Conservation (phyloP, 2,113 vertebrate species). For the Neolamprologus hecqui region DNA sequence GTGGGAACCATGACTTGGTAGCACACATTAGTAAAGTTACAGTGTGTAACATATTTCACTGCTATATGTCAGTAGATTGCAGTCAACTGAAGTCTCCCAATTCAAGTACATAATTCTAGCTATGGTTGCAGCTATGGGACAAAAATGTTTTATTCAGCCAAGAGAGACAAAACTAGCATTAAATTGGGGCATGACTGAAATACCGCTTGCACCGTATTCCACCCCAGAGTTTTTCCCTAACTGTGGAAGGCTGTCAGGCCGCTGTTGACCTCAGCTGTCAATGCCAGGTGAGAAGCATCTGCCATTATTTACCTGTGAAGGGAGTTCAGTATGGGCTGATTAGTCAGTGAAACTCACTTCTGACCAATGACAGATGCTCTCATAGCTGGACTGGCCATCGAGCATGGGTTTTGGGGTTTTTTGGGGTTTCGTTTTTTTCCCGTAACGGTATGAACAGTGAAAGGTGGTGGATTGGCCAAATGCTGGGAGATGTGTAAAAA, state of each 20-base stretch:
- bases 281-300: neutral
- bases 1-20: neutral
- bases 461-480: neutral
- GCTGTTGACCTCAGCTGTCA: neutral
- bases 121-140: neutral
- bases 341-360: neutral
- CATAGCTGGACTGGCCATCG: neutral
- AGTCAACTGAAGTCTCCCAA: neutral
- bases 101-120: neutral
- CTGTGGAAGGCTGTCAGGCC: neutral
- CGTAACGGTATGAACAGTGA: fast-evolving
- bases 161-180: neutral
- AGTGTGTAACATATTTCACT: neutral
- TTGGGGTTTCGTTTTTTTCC: neutral
- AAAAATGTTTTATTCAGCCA: neutral
- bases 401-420: fast-evolving
- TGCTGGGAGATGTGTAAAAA: neutral
- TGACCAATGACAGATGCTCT: neutral
- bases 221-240: neutral
- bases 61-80: neutral
- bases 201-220: fast-evolving
- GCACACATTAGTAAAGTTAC: neutral
- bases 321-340: neutral
- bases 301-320: neutral
- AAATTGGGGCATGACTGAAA: neutral